These are phyloP conservation scores for Leptonema lineaticorne DNA, from an alignment of 1,140 invertebrate species.

Conservation along the genomic window DNA sequence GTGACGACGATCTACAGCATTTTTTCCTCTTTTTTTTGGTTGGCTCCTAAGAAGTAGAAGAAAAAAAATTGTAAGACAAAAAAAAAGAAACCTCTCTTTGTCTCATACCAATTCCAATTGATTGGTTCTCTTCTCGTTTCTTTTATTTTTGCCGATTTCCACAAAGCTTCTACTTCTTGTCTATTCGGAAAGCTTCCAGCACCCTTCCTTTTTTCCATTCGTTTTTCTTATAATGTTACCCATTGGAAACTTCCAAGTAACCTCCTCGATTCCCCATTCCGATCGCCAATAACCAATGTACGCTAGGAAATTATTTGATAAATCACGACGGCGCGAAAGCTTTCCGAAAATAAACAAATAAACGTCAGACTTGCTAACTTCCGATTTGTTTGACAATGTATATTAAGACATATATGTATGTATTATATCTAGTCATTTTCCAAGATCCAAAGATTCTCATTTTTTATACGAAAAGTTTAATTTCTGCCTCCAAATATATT, in stretches of 20 bases:
- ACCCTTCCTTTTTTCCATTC: background rate
- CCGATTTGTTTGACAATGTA: background rate
- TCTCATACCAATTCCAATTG: background rate
- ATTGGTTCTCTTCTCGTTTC: slow-evolving; percentile 15
- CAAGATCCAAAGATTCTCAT: too few relatives aligned
- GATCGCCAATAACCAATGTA: slow-evolving; percentile 14
- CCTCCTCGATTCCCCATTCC: background rate
- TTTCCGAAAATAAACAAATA: slow-evolving; percentile 23
- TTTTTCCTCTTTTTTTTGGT: slow-evolving; percentile 8
- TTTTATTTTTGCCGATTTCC: slow-evolving; percentile 14
- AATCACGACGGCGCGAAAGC: slow-evolving; percentile 8
- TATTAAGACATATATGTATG: background rate
- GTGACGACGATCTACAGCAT: background rate
- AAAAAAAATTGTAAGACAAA: too few relatives aligned
- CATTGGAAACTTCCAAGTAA: background rate
- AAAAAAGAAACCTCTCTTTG: too few relatives aligned
- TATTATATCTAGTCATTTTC: too few relatives aligned
- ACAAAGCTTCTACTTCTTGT: background rate
- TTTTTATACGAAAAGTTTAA: too few relatives aligned
- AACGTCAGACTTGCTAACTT: slow-evolving; percentile 18
- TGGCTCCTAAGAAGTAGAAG: too few relatives aligned
- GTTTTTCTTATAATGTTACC: background rate
- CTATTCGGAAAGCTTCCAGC: background rate
- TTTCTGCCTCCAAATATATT: too few relatives aligned
- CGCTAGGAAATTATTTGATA: slow-evolving; percentile 22